Percentiles rank a stretch among this genome's conserved stretches.
Conservation (phyloP, 1,140 invertebrate species). For the Drosophila suzukii region DNA sequence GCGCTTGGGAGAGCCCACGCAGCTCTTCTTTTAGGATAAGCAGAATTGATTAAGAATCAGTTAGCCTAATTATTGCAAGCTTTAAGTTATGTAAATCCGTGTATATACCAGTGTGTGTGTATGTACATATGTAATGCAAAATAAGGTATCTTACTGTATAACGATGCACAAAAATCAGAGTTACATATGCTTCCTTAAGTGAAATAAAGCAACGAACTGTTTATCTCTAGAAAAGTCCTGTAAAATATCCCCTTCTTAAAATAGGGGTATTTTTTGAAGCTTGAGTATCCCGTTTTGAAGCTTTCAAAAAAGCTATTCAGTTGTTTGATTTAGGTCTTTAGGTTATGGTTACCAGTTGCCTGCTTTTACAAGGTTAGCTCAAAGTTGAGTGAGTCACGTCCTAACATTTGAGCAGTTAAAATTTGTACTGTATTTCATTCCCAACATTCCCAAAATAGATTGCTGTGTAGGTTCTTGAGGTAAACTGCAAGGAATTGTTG, state of each 20-base stretch:
- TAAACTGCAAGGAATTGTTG: conserved; percentile 46
- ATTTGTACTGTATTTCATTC: conserved; percentile 19
- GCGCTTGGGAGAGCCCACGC: neutral
- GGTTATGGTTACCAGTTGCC: conserved; percentile 47
- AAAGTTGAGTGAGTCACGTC: conserved; percentile 25
- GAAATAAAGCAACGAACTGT: conserved; percentile 47
- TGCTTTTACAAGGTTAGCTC: conserved; percentile 18
- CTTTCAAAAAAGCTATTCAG: conserved; percentile 27
- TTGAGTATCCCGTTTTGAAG: conserved; percentile 5
- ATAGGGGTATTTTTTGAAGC: conserved; percentile 8
- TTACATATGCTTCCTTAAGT: conserved; percentile 44
- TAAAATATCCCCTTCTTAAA: neutral
- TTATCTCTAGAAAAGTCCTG: conserved; percentile 16
- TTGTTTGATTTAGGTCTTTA: conserved; percentile 27
- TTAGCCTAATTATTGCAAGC: conserved; percentile 53
- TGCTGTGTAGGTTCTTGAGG: conserved; percentile 10
- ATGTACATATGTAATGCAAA: conserved; percentile 35
- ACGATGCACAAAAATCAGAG: conserved; percentile 61
- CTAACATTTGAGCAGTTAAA: conserved; percentile 9
- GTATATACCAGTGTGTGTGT: conserved; percentile 49
- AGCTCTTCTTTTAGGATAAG: conserved; percentile 34
- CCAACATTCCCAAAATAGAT: conserved; percentile 38
- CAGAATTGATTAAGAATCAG: conserved; percentile 55
- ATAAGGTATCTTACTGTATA: conserved; percentile 18
- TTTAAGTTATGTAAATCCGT: conserved; percentile 62